phyloP scores from a whole-genome alignment of 2,888 invertebrate species.

The Lymantria monacha region DNA sequence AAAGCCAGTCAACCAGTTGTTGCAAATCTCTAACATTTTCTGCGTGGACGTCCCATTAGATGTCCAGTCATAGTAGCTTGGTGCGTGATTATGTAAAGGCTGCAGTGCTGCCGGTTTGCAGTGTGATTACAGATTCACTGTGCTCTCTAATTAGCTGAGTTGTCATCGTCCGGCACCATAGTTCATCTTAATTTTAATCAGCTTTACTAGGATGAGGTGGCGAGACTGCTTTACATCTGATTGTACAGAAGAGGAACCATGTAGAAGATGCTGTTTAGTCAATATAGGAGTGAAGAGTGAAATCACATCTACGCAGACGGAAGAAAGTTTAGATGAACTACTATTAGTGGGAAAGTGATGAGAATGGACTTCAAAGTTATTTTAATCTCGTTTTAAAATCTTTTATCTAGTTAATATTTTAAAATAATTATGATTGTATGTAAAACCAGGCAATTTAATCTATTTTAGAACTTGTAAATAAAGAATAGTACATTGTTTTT shows the following conservation, averaged over 20 bases:
- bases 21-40: slow-evolving; percentile 80
- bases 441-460: slow-evolving; percentile 31
- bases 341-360: slow-evolving; percentile 37
- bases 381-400: slow-evolving; percentile 26
- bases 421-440: slow-evolving; percentile 27
- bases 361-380: slow-evolving; percentile 35
- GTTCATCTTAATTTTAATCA: slow-evolving; percentile 64
- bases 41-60: slow-evolving; percentile 50
- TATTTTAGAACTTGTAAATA: slow-evolving; percentile 33
- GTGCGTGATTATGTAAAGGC: slow-evolving; percentile 71
- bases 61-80: slow-evolving; percentile 60
- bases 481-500: slow-evolving; percentile 31
- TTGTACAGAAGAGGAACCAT: slow-evolving; percentile 43
- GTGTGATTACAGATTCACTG: slow-evolving; percentile 18
- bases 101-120: slow-evolving; percentile 26
- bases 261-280: slow-evolving; percentile 23
- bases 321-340: slow-evolving; percentile 14
- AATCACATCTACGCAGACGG: slow-evolving; percentile 1
- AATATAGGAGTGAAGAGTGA: slow-evolving; percentile 5
- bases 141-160: slow-evolving; percentile 38
- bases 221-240: slow-evolving; percentile 43
- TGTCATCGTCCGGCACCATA: slow-evolving; percentile 46
- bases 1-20: slow-evolving; percentile 88
- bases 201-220: slow-evolving; percentile 64
- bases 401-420: slow-evolving; percentile 43